A percentile compares a stretch with the other conserved stretches of the same genome.
Conservation (phyloP, 2,113 vertebrate genomes). For the Bos taurus region ARS-UCD2.0 NC_037342.1:12407001-12407500, state of each 20-base stretch:
- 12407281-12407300: not conserved
- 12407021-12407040: not conserved
- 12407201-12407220: not conserved
- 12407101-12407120: not conserved
- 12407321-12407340: not conserved
- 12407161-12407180: not conserved
- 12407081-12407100: not conserved
- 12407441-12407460: not conserved
- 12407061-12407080: not conserved
- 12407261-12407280: not conserved
- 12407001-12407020: not conserved
- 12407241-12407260: not conserved
- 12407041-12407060: not conserved
- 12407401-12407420: not conserved
- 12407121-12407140: not conserved
- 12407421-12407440: not conserved
- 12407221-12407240: not conserved
- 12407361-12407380: not conserved
- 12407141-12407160: not conserved
- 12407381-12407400: not conserved
- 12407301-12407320: not conserved
- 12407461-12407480: not conserved
- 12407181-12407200: not conserved
- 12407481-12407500: not conserved
- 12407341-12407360: not conserved